A percentile compares a stretch with the other conserved stretches of the same genome.
phyloP scores from a whole-genome alignment of 2,888 invertebrate species.

The Physocephala rufipes region DNA sequence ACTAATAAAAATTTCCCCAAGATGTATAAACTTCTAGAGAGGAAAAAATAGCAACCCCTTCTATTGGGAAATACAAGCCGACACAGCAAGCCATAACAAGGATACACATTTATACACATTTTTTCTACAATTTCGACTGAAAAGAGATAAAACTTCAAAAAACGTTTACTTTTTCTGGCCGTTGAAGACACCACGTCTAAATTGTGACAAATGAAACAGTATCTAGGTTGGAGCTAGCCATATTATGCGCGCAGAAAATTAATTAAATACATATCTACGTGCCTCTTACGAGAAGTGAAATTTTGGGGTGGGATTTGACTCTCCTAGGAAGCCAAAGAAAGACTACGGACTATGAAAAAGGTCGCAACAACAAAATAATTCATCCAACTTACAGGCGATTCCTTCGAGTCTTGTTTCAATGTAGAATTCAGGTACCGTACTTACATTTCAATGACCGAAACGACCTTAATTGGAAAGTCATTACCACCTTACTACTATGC shows the following conservation, averaged over 20 bases:
- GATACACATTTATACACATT: too few species aligned
- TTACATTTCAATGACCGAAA: slow-evolving; percentile 37
- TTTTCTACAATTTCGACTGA: not conserved
- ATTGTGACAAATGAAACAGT: too few species aligned
- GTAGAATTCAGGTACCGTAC: slow-evolving; percentile 40
- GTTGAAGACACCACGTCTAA: not conserved
- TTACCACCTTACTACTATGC: not conserved
- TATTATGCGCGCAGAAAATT: not conserved
- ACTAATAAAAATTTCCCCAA: too few species aligned
- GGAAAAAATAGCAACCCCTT: too few species aligned
- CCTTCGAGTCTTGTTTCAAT: slow-evolving; percentile 38
- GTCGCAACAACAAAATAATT: not conserved
- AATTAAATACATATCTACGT: slow-evolving; percentile 16
- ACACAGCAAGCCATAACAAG: too few species aligned
- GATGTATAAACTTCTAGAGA: too few species aligned
- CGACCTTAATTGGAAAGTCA: not conserved
- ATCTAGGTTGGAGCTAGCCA: not conserved
- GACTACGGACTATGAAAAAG: not conserved
- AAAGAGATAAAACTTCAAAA: slow-evolving; percentile 19
- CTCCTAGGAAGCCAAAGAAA: not conserved
- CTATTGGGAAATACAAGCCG: too few species aligned
- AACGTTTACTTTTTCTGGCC: not conserved
- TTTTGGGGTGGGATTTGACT: not conserved
- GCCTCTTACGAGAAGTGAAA: not conserved
- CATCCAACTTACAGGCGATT: slow-evolving; percentile 25